These are phyloP conservation scores for Lithosia quadra DNA, from an alignment of 2,888 invertebrate species.

Conservation along the genomic window DNA sequence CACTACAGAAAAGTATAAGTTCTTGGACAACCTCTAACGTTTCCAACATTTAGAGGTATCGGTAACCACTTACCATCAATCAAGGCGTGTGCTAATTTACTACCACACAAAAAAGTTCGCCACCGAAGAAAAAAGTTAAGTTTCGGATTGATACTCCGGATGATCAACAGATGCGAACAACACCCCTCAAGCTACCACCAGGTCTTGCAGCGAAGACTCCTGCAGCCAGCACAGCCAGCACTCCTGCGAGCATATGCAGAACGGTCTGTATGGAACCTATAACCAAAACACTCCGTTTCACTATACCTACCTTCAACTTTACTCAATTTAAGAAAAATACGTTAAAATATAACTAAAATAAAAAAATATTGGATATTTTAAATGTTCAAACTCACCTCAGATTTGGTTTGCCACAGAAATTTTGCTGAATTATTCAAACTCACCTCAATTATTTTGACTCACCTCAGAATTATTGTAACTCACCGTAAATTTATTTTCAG, in stretches of 20 bases:
- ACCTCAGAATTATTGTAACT: neutral
- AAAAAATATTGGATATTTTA: neutral
- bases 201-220: conserved; percentile 71
- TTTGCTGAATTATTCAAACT: neutral
- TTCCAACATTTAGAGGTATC: neutral
- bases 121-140: neutral
- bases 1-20: no score
- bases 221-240: conserved; percentile 77
- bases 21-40: neutral
- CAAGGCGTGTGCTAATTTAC: neutral
- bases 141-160: conserved; percentile 45
- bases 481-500: neutral
- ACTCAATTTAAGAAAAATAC: neutral
- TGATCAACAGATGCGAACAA: conserved; percentile 72
- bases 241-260: conserved; percentile 73
- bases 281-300: conserved; percentile 5
- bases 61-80: neutral
- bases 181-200: conserved; percentile 57
- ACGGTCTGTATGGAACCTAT: conserved; percentile 71
- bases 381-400: neutral
- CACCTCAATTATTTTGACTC: neutral
- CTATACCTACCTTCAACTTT: neutral
- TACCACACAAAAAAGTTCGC: neutral
- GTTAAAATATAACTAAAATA: neutral
- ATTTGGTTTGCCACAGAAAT: neutral